Conservation (phyloP, 2,113 vertebrate genomes). For the Peromyscus leucopus region DNA sequence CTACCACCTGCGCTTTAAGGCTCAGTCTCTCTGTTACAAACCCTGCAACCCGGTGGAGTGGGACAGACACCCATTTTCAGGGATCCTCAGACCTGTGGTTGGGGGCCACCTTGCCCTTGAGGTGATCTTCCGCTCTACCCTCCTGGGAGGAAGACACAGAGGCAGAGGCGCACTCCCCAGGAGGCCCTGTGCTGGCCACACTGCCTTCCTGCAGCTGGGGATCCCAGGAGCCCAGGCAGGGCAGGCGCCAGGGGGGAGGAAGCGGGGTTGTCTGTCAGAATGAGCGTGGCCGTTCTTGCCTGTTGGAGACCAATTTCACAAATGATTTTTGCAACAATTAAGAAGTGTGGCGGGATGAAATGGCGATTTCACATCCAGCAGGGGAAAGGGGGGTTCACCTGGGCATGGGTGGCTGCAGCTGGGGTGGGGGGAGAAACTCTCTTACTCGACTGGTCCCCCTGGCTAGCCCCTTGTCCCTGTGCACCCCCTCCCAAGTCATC, state of each 20-base stretch:
- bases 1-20: background rate
- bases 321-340: conserved; percentile 98
- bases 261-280: conserved; percentile 84
- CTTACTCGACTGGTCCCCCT: background rate
- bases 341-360: conserved; percentile 96
- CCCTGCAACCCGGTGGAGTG: no score
- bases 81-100: background rate
- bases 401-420: conserved; percentile 83
- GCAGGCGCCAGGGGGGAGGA: background rate
- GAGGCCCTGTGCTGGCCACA: background rate
- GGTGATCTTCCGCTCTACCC: rapidly evolving
- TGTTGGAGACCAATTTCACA: conserved; percentile 96
- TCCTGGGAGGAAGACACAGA: background rate
- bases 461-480: background rate
- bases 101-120: no score
- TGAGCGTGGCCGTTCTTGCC: conserved; percentile 90
- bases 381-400: conserved; percentile 90
- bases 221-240: background rate
- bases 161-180: background rate
- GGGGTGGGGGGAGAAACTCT: background rate
- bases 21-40: background rate
- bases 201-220: background rate
- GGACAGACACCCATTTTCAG: rapidly evolving
- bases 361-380: conserved; percentile 95
- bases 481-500: background rate